Percentiles rank a stretch among this genome's conserved stretches.
phyloP scores from a whole-genome alignment of 2,113 vertebrate species.

The Nycticorax nycticorax region DNA sequence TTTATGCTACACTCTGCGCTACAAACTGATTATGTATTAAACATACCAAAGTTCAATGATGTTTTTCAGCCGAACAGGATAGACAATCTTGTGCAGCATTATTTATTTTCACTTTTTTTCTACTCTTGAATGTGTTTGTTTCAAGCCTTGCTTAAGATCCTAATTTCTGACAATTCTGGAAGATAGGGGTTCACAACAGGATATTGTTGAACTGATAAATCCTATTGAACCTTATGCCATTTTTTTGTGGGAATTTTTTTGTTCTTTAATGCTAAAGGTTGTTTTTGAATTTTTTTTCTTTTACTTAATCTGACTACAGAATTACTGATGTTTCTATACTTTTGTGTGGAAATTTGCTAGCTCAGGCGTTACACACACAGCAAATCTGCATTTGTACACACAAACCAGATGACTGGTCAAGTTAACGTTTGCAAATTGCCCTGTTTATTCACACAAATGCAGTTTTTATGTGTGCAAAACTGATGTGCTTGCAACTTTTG shows the following conservation, averaged over 20 bases:
- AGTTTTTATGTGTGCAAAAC: not conserved
- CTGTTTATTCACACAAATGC: constrained; percentile 22
- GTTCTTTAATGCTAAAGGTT: not conserved
- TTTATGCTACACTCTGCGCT: not conserved
- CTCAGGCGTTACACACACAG: not conserved
- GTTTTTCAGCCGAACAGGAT: not conserved
- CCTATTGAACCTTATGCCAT: not conserved
- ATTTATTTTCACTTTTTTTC: not conserved
- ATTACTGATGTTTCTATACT: not conserved
- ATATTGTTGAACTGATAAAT: not conserved
- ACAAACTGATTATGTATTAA: not conserved
- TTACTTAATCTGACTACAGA: not conserved
- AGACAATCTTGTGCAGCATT: not conserved
- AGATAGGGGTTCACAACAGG: not conserved
- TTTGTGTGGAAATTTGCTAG: not conserved
- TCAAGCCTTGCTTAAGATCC: not conserved
- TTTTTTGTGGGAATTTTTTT: not conserved
- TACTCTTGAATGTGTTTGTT: not conserved
- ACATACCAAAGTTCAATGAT: not conserved
- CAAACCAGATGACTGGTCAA: constrained; percentile 23
- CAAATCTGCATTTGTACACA: not conserved
- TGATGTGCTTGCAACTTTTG: constrained; percentile 43
- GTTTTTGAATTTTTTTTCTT: not conserved
- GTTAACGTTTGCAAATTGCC: not conserved
- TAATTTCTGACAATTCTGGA: not conserved